These are phyloP conservation scores for Etheostoma cragini DNA, from an alignment of 2,113 vertebrate genomes.

Conservation along the genomic window DNA sequence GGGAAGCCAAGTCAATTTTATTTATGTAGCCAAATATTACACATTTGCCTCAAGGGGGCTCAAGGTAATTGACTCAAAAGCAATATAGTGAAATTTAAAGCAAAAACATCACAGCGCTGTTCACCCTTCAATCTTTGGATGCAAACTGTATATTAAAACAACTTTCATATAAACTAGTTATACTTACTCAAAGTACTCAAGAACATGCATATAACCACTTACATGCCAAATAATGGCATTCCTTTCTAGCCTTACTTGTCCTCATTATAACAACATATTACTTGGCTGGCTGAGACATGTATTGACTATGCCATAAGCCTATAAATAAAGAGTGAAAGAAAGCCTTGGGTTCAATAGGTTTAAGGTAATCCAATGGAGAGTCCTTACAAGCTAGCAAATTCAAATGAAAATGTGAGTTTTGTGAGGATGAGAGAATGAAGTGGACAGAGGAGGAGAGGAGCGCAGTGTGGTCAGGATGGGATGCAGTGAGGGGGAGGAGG, in stretches of 20 bases:
- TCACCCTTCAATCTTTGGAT: background rate
- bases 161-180: background rate
- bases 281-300: background rate
- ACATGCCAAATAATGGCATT: background rate
- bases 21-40: background rate
- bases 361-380: conserved; percentile 36
- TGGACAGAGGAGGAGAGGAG: conserved; percentile 42
- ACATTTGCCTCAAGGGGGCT: background rate
- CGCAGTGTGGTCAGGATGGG: conserved; percentile 52
- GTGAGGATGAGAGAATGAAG: conserved; percentile 49
- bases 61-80: background rate
- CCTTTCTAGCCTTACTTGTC: background rate
- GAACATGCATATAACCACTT: background rate
- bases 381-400: conserved; percentile 53
- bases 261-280: background rate
- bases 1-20: background rate
- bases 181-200: background rate
- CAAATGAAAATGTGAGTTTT: conserved; percentile 34
- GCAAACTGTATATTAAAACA: background rate
- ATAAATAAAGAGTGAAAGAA: conserved; percentile 7
- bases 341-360: conserved; percentile 34
- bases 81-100: background rate
- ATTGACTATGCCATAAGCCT: background rate
- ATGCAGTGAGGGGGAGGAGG: conserved; percentile 68
- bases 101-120: background rate